Percentiles rank a stretch among this genome's conserved stretches.
These are phyloP conservation scores for Silurus lanzhouensis DNA, from an alignment of 2,797 vertebrate genomes.

Conservation along the genomic window DNA sequence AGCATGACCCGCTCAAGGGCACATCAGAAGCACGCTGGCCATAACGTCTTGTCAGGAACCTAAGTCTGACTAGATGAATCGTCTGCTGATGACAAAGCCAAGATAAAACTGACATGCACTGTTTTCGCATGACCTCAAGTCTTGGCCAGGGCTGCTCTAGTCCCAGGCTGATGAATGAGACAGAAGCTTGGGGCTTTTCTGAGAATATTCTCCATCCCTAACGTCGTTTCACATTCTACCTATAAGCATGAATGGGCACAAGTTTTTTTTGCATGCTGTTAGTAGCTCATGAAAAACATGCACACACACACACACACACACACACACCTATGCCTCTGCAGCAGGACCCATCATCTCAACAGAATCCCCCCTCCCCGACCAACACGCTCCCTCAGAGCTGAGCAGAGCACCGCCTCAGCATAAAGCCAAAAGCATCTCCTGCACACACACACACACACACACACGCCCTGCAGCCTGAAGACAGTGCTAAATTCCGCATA, in stretches of 20 bases:
- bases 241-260: background rate
- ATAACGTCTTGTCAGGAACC: conserved; percentile 56
- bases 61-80: conserved; percentile 25
- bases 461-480: conserved; percentile 63
- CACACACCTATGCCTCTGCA: conserved; percentile 38
- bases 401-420: conserved; percentile 30
- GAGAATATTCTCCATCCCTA: background rate
- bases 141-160: background rate
- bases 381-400: conserved; percentile 18
- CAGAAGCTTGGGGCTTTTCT: too few relatives aligned
- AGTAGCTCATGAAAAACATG: background rate
- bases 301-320: background rate
- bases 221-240: background rate
- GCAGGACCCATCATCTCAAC: conserved; percentile 39
- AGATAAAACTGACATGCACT: background rate
- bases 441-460: conserved; percentile 29
- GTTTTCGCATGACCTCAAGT: conserved; percentile 15
- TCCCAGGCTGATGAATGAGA: background rate
- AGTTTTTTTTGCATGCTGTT: conserved; percentile 18
- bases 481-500: conserved; percentile 29
- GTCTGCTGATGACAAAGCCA: conserved; percentile 16
- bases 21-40: conserved; percentile 56
- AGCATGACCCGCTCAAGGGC: conserved; percentile 67
- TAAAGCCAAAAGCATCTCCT: conserved; percentile 32
- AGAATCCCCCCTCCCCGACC: background rate